Conservation (phyloP, 2,797 vertebrate genomes). For the Synaphobranchus kaupii region DNA sequence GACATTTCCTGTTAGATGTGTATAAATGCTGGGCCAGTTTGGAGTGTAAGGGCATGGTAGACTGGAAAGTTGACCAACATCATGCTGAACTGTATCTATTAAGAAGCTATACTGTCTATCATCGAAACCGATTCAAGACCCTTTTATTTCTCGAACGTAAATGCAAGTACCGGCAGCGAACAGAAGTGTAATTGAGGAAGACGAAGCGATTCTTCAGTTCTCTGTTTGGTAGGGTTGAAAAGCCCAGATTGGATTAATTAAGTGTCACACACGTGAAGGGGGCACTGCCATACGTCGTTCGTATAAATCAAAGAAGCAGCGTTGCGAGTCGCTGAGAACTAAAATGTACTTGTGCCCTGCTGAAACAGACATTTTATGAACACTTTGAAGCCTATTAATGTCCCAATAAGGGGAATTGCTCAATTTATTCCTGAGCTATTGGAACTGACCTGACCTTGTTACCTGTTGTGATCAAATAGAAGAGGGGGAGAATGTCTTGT, state of each 20-base stretch:
- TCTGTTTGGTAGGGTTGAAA: neutral
- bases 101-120: too few relatives aligned
- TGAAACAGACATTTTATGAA: neutral
- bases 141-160: too few relatives aligned
- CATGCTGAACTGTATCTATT: too few relatives aligned
- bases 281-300: neutral
- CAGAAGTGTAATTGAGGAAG: too few relatives aligned
- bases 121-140: too few relatives aligned
- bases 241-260: conserved; percentile 22
- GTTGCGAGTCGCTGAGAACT: neutral
- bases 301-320: conserved; percentile 23
- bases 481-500: neutral
- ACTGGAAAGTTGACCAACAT: too few relatives aligned
- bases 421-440: neutral
- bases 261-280: conserved; percentile 11
- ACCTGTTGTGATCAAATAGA: neutral
- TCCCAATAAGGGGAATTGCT: neutral
- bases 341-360: conserved; percentile 1
- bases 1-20: too few relatives aligned
- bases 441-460: neutral
- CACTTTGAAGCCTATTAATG: neutral
- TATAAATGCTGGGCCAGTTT: too few relatives aligned
- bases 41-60: too few relatives aligned
- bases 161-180: too few relatives aligned
- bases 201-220: too few relatives aligned